phyloP scores from a whole-genome alignment of 1,140 invertebrate genomes.

The Tetragonula clypearis region DNA sequence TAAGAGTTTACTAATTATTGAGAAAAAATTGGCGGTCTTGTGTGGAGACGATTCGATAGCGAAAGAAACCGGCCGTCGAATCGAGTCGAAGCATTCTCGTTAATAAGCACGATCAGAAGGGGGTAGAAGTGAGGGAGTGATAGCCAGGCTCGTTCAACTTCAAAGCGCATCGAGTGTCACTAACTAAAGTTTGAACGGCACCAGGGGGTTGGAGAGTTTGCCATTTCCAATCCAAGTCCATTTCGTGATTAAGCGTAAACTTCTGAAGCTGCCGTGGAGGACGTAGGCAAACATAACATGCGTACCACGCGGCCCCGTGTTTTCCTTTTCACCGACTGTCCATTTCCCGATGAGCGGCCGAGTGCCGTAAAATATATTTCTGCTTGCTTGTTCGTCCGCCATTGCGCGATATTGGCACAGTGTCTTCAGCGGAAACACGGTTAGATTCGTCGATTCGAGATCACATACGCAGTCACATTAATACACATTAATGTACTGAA shows the following conservation, averaged over 20 bases:
- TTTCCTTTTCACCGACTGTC: constrained; percentile 56
- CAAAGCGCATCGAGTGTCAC: constrained; percentile 77
- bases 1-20: background rate
- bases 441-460: no score
- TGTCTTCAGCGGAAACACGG: background rate
- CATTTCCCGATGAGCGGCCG: constrained; percentile 19
- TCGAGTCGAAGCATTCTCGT: constrained; percentile 62
- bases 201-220: constrained; percentile 66
- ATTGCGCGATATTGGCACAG: no score
- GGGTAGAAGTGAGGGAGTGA: constrained; percentile 52
- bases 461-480: no score
- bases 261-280: constrained; percentile 75
- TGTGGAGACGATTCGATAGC: background rate
- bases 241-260: constrained; percentile 81
- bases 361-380: background rate
- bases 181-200: constrained; percentile 75
- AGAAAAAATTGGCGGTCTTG: background rate
- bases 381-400: background rate
- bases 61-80: background rate
- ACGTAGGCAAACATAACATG: constrained; percentile 70
- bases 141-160: constrained; percentile 71
- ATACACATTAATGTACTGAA: no score
- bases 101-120: constrained; percentile 77
- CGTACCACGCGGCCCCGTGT: constrained; percentile 33
- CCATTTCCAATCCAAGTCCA: constrained; percentile 79